These are phyloP conservation scores for Linepithema humile DNA, from an alignment of 1,140 invertebrate genomes.

Conservation along the genomic window DNA sequence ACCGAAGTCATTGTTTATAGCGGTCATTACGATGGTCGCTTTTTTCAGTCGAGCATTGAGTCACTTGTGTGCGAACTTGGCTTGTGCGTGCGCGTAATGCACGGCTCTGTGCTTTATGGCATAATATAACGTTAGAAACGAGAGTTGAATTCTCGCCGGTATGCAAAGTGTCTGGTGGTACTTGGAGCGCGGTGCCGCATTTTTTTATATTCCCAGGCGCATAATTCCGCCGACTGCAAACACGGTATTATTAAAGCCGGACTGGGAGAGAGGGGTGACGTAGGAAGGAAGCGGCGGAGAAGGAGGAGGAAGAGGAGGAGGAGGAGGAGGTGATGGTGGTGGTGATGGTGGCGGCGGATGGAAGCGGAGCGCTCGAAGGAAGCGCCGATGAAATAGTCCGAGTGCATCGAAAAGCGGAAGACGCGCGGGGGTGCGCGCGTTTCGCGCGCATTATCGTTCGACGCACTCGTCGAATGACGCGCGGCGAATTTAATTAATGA, in stretches of 20 bases:
- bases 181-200: slow-evolving; percentile 2
- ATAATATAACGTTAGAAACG: slow-evolving; percentile 66
- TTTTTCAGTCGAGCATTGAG: slow-evolving; percentile 7
- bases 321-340: background rate
- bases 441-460: slow-evolving; percentile 47
- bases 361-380: background rate
- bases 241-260: slow-evolving; percentile 55
- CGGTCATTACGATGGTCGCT: slow-evolving; percentile 31
- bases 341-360: too few relatives aligned
- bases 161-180: slow-evolving; percentile 58
- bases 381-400: slow-evolving; percentile 15
- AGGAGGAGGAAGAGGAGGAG: background rate
- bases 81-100: slow-evolving; percentile 55
- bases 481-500: slow-evolving; percentile 34
- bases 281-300: too few relatives aligned
- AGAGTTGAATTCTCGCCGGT: slow-evolving; percentile 59
- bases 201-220: slow-evolving; percentile 49
- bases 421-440: background rate
- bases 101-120: slow-evolving; percentile 49
- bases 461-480: slow-evolving; percentile 46
- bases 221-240: slow-evolving; percentile 53
- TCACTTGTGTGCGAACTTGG: slow-evolving; percentile 23
- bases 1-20: slow-evolving; percentile 56
- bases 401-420: slow-evolving; percentile 23
- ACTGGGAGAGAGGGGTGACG: background rate